These are phyloP conservation scores for Pandemis cinnamomeana DNA, from an alignment of 2,888 invertebrate genomes.

Conservation along the genomic window DNA sequence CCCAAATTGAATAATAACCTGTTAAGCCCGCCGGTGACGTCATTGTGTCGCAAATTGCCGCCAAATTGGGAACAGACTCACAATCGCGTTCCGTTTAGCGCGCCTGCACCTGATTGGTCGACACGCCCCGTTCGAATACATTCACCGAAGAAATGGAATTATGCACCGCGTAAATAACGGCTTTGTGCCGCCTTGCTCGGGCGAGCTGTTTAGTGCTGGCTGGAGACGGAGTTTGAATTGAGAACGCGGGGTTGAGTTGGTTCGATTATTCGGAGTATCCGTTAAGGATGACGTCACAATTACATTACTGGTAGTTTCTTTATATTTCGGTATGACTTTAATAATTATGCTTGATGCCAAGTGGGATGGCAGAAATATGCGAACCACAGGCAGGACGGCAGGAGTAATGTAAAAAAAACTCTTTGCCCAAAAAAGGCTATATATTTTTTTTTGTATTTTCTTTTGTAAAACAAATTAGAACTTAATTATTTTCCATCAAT, in stretches of 20 bases:
- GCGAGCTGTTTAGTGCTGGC: neutral
- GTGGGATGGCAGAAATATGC: too few relatives aligned
- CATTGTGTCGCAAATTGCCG: conserved; percentile 80
- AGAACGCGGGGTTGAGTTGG: conserved; percentile 3
- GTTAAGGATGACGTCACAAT: neutral
- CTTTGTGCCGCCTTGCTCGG: conserved; percentile 63
- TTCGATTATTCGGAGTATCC: too few relatives aligned
- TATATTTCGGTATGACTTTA: too few relatives aligned
- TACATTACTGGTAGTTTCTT: neutral
- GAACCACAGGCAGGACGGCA: too few relatives aligned
- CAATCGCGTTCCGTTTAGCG: conserved; percentile 72
- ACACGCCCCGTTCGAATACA: conserved; percentile 63
- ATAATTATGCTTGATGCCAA: too few relatives aligned
- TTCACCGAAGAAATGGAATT: conserved; percentile 76
- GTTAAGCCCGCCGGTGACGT: conserved; percentile 68
- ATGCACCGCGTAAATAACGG: conserved; percentile 77
- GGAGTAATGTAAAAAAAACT: too few relatives aligned
- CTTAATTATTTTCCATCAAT: too few relatives aligned
- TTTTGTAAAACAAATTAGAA: too few relatives aligned
- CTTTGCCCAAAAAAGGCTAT: too few relatives aligned
- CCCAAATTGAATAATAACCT: conserved; percentile 79
- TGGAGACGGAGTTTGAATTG: conserved; percentile 10
- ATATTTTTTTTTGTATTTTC: too few relatives aligned
- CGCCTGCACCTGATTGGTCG: conserved; percentile 81
- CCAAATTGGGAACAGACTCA: conserved; percentile 78